Base-by-base conservation (phyloP, 2,797 vertebrate species). In the Gephyroberyx darwinii region DNA sequence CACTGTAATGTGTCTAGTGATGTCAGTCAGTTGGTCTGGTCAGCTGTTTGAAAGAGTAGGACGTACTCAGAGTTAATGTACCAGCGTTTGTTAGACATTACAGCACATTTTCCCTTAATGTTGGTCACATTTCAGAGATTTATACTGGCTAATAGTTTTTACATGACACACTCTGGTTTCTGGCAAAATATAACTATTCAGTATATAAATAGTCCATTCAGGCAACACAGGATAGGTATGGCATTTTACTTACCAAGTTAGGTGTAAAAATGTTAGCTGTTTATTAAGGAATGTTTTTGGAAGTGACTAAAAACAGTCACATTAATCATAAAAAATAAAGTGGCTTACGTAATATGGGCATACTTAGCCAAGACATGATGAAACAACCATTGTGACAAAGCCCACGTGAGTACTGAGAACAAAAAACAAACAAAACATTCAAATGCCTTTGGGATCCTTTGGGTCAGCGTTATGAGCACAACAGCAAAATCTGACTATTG, bases 231-330 rank as follows among this genome's bases (percentile, higher is more conserved):
- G 39, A 65, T 0, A 39, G 19, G 7, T 0, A n/a, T 26, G 1
- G 0, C 35, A 58, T 17, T 16, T 55, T 71, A 64, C 1, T 12
- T 2, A 30, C 53, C 17, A 66, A 43, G 4, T 26, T 31, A 67
- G 3, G 50, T 20, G 12, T 81, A 86, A 72, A 86, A 86, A 87
- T 76, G 73, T 75, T 76, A 77, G 43, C 5, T 0, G 26, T 90
- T 90, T 88, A 85, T 87, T 89, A 50, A 69, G 63, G 63, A 19
- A 8, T 52, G 65, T 76, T 47, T 47, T 39, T 57, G 16, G 26
- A 65, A 52, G 60, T 50, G 20, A 74, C 14, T 43, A 13, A 43
- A 16, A 43, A 4, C 31, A 35, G 1, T 41, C 39, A 41, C 45
- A 20, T n/a, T n/a, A 45, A 63, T 70, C 17, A 65, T 71, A 69